These are phyloP conservation scores for Tetragnatha versicolor DNA, from an alignment of 1,140 invertebrate species.

Conservation along the genomic window DNA sequence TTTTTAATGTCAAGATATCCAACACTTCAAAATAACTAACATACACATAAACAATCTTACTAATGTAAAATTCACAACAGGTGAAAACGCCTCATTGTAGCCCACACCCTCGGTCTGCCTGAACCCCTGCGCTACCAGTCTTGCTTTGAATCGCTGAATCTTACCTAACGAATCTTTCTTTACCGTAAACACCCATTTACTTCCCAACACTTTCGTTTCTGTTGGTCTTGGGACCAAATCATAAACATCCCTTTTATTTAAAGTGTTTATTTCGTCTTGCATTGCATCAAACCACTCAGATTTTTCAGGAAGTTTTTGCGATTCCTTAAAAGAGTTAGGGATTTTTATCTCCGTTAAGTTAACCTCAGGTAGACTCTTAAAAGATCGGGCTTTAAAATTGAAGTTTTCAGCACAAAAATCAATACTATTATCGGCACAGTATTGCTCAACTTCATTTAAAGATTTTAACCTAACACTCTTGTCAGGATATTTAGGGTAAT, in stretches of 20 bases:
- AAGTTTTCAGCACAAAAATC: background rate
- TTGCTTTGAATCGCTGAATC: conserved; percentile 59
- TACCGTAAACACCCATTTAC: background rate
- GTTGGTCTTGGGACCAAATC: background rate
- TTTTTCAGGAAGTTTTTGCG: too few relatives aligned
- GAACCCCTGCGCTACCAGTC: conserved; percentile 64
- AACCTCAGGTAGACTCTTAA: background rate
- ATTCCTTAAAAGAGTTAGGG: background rate
- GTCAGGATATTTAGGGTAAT: background rate
- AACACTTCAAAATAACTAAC: background rate
- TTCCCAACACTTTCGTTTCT: background rate
- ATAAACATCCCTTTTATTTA: background rate
- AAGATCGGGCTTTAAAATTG: background rate
- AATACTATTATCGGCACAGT: background rate
- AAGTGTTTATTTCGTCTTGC: too few relatives aligned
- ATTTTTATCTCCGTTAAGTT: background rate
- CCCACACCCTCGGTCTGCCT: conserved; percentile 63
- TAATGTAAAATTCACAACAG: too few relatives aligned
- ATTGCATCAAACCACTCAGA: too few relatives aligned
- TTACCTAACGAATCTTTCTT: background rate
- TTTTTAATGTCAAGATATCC: conserved; percentile 2
- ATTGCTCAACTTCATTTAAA: background rate
- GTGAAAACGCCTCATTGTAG: conserved; percentile 63
- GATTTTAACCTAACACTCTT: background rate
- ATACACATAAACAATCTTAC: background rate